Evolutionary conservation across 2,888 invertebrate genomes (phyloP), one percentile per base, ranked within the genome.

Genomic region (Rapana venosa): DNA sequence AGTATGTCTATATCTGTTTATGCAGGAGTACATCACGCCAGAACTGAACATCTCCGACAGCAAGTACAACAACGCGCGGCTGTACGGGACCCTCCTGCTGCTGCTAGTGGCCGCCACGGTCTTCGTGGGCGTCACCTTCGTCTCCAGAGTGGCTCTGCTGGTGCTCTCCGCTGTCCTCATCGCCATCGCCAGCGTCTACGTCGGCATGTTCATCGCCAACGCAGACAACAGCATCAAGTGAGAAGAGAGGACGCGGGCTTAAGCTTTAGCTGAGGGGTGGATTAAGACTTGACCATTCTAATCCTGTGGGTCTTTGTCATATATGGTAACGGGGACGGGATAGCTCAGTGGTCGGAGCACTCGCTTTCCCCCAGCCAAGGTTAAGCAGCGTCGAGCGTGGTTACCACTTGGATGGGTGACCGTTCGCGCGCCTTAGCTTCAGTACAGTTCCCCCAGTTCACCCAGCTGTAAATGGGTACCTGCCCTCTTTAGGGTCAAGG

Each of bases 121-220:
- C 92, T 99, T 98, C 96, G 97, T 99, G 93, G 99, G 99, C 89
- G 99, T 99, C 90, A 98, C 98, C 96, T 99, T 99, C 96, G 99
- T 99, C 94, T 99, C 99, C 97, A 99, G 99, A 97, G 99, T 99
- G 96, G 99, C 99, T 58, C 98, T 99, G 5, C 97, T 99, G 91
- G 99, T 99, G 84, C 97, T 99, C 93, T 98, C 98, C 92, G 99
- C 99, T 96, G 99, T 99, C 93, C 97, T 99, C 93, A 97, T 99
- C 89, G 99, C 99, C 93, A 99, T 99, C 96, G 96, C 98, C 87
- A 98, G 99, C 90, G 98, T 99, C 92, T 99, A 99, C 97, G 97
- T 98, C 94, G 99, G 99, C 89, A 98, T 99, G 94, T 98, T 99
- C 92, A 93, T 92, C 56, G 91, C 95, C 32, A 92, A 91, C 85